Conservation (phyloP, 1,140 invertebrate genomes). For the Aricia agestis region DNA sequence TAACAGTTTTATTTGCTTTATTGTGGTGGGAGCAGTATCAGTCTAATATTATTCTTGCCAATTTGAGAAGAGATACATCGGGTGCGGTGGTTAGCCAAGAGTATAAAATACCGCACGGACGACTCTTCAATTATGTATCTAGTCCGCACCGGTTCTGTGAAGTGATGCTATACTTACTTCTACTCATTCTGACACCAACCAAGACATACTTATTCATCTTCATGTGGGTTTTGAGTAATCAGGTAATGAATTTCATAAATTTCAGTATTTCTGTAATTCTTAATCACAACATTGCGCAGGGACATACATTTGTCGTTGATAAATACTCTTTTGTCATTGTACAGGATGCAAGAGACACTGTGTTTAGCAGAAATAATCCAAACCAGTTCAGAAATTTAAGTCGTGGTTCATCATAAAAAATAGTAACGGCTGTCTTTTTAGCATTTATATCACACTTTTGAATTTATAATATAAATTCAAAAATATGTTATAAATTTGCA, state of each 20-base stretch:
- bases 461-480: too few species aligned
- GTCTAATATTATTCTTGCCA: conserved; percentile 82
- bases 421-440: too few species aligned
- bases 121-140: conserved; percentile 86
- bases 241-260: conserved; percentile 73
- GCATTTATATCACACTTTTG: too few species aligned
- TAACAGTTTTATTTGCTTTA: conserved; percentile 78
- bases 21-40: conserved; percentile 83
- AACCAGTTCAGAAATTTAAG: too few species aligned
- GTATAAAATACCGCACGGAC: conserved; percentile 86
- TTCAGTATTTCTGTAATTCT: too few species aligned
- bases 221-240: conserved; percentile 89
- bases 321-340: too few species aligned
- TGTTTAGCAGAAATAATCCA: too few species aligned
- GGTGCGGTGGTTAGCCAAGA: conserved; percentile 80
- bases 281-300: too few species aligned
- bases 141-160: conserved; percentile 90
- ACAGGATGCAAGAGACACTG: too few species aligned
- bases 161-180: conserved; percentile 85
- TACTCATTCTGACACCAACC: conserved; percentile 78
- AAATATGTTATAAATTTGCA: too few species aligned
- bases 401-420: too few species aligned
- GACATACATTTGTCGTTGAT: too few species aligned
- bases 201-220: conserved; percentile 66
- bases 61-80: conserved; percentile 81